phyloP scores from a whole-genome alignment of 2,797 vertebrate species.

The Morus bassanus region DNA sequence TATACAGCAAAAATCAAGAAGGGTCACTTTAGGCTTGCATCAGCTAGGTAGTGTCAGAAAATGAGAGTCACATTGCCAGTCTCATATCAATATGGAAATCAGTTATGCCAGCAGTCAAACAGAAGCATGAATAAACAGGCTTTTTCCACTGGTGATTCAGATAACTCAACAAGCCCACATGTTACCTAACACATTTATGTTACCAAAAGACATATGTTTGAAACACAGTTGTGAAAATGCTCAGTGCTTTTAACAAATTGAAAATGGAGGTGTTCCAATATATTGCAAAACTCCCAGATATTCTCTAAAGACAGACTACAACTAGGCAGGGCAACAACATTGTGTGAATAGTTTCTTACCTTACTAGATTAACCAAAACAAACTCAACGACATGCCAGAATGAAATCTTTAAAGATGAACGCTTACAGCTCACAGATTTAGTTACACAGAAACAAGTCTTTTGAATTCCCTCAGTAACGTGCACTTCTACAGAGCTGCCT shows the following conservation, averaged over 20 bases:
- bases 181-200: neutral
- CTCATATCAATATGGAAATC: neutral
- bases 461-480: neutral
- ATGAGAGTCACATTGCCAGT: neutral
- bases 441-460: neutral
- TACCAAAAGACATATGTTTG: neutral
- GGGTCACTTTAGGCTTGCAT: neutral
- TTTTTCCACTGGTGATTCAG: neutral
- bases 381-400: neutral
- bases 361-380: neutral
- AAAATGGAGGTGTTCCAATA: neutral
- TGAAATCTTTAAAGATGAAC: neutral
- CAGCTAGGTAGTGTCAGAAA: neutral
- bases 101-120: neutral
- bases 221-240: neutral
- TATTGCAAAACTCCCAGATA: neutral
- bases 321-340: neutral
- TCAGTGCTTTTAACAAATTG: neutral
- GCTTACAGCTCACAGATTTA: neutral
- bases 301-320: neutral
- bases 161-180: neutral
- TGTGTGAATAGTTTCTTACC: neutral
- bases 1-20: neutral
- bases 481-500: neutral
- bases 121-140: neutral